phyloP scores from a whole-genome alignment of 1,140 invertebrate genomes.

The Phthorimaea operculella region DNA sequence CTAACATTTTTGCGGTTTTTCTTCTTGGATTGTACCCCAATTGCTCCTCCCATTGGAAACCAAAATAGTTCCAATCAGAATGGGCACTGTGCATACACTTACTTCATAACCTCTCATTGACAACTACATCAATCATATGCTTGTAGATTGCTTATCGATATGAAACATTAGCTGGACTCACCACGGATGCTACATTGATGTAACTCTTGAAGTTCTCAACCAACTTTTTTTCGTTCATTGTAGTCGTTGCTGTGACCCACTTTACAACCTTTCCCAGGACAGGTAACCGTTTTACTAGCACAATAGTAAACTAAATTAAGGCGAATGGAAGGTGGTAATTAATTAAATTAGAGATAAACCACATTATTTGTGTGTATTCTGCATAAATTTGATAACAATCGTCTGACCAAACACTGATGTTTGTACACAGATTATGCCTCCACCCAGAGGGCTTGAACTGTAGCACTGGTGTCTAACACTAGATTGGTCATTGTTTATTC shows the following conservation, averaged over 20 bases:
- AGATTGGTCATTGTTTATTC: conserved; percentile 19
- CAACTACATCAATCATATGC: background rate
- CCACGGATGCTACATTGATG: conserved; percentile 52
- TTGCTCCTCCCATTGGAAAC: too few species aligned
- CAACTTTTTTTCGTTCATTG: conserved; percentile 62
- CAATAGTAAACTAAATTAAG: conserved; percentile 19
- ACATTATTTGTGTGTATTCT: conserved; percentile 47
- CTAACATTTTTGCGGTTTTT: too few species aligned
- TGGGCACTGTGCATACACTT: background rate
- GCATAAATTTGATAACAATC: conserved; percentile 56
- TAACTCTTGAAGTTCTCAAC: conserved; percentile 60
- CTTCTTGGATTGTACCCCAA: too few species aligned
- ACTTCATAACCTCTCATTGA: background rate
- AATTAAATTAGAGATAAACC: conserved; percentile 34
- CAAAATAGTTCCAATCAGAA: background rate
- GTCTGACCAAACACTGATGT: conserved; percentile 31
- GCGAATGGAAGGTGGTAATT: conserved; percentile 21
- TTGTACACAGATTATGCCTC: background rate
- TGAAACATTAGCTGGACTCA: conserved; percentile 23
- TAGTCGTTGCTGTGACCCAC: conserved; percentile 49
- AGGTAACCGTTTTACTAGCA: conserved; percentile 17
- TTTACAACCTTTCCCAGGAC: conserved; percentile 25
- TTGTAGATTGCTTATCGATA: conserved; percentile 4
- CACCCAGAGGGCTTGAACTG: background rate
- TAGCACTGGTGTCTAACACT: conserved; percentile 7